phyloP scores from a whole-genome alignment of 2,797 vertebrate species.

The Epinephelus awoara region DNA sequence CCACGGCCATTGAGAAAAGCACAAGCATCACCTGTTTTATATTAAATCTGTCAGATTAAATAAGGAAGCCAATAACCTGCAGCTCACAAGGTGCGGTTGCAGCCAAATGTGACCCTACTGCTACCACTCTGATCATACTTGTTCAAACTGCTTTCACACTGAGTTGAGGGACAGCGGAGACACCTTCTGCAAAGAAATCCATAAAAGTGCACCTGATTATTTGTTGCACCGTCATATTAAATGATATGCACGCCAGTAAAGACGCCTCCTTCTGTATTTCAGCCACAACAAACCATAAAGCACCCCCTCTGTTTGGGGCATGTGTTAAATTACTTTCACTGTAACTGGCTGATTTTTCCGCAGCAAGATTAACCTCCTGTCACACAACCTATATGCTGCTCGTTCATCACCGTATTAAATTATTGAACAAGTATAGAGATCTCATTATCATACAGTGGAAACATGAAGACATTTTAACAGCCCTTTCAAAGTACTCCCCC shows the following conservation, averaged over 20 bases:
- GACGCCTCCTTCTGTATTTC: neutral
- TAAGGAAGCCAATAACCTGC: slow-evolving; percentile 76
- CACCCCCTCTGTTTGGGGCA: neutral
- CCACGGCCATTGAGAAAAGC: slow-evolving; percentile 65
- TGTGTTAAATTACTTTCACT: slow-evolving; percentile 7
- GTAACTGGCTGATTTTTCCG: neutral
- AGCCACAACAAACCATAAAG: slow-evolving; percentile 7
- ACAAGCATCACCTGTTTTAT: slow-evolving; percentile 83
- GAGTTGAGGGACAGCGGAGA: neutral
- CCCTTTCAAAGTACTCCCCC: slow-evolving; percentile 46
- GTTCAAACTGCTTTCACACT: slow-evolving; percentile 33
- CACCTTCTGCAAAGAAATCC: neutral
- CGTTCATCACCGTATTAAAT: slow-evolving; percentile 26
- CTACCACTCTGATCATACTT: slow-evolving; percentile 34
- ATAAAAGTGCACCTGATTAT: slow-evolving; percentile 4
- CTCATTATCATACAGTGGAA: slow-evolving; percentile 56
- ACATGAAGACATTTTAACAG: slow-evolving; percentile 58
- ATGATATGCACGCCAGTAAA: neutral
- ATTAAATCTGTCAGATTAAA: slow-evolving; percentile 84
- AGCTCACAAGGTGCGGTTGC: slow-evolving; percentile 45
- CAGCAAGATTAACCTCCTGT: slow-evolving; percentile 9
- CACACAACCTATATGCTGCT: slow-evolving; percentile 12
- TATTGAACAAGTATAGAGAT: slow-evolving; percentile 10
- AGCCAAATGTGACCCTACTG: slow-evolving; percentile 37
- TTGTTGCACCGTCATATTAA: neutral